Evolutionary conservation across 2,888 invertebrate genomes (phyloP).

Genomic region (Drosophila aldrichi): DNA sequence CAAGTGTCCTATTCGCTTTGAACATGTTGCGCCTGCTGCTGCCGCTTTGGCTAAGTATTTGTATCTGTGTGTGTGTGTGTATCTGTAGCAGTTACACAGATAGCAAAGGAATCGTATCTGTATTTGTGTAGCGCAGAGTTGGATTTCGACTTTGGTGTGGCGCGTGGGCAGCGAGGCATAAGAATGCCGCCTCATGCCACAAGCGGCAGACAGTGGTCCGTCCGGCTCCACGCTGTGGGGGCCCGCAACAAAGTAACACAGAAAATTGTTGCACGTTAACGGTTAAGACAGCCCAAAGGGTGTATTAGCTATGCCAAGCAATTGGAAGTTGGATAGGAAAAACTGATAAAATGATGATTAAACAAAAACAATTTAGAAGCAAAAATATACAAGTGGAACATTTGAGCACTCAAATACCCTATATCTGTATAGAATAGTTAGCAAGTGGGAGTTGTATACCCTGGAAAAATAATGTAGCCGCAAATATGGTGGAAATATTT

Average conservation of each 20-base stretch:
- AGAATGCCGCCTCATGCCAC: slow-evolving; percentile 47
- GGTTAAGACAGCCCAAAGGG: slow-evolving; percentile 4
- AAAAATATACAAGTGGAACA: too few species aligned
- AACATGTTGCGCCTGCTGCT: slow-evolving; percentile 69
- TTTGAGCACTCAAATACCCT: too few species aligned
- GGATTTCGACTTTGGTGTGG: slow-evolving; percentile 16
- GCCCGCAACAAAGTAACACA: slow-evolving; percentile 30
- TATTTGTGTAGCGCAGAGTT: slow-evolving; percentile 19
- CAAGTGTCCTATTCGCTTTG: slow-evolving; percentile 66
- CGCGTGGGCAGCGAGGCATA: slow-evolving; percentile 66
- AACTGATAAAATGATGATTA: too few species aligned
- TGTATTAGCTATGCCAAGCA: slow-evolving; percentile 9
- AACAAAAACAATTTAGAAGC: too few species aligned
- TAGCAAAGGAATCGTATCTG: slow-evolving; percentile 7
- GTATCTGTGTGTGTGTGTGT: not conserved
- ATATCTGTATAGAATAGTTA: too few species aligned
- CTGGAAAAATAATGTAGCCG: too few species aligned
- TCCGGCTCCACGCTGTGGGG: slow-evolving; percentile 15
- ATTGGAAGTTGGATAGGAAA: not conserved
- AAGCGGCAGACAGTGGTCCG: slow-evolving; percentile 12
- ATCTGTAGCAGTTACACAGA: slow-evolving; percentile 25
- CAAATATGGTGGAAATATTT: too few species aligned
- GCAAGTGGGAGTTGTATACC: too few species aligned
- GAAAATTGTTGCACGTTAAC: slow-evolving; percentile 42
- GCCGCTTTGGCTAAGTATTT: slow-evolving; percentile 32